phyloP scores from a whole-genome alignment of 2,888 invertebrate genomes.

The Stenichneumon culpator region DNA sequence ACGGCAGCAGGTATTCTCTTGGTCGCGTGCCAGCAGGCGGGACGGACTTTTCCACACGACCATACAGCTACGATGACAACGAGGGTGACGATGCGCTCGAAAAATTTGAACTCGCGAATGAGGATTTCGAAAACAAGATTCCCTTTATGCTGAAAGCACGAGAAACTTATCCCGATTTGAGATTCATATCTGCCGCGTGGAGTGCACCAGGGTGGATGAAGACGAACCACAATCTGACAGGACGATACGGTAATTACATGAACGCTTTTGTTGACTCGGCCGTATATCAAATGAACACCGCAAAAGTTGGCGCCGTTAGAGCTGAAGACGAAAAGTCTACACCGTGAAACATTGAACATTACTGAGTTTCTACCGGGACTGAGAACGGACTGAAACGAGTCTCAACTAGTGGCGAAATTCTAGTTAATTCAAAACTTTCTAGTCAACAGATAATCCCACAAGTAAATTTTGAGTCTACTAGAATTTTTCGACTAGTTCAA shows the following conservation, averaged over 20 bases:
- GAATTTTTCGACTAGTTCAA: too few species aligned
- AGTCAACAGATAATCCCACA: too few species aligned
- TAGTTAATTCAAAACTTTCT: too few species aligned
- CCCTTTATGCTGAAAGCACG: conserved; percentile 86
- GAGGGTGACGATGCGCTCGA: conserved; percentile 87
- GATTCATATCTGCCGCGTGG: conserved; percentile 88
- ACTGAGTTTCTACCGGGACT: too few species aligned
- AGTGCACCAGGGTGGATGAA: conserved; percentile 91
- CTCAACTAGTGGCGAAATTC: too few species aligned
- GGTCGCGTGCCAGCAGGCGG: conserved; percentile 94
- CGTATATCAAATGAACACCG: not conserved
- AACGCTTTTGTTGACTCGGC: not conserved
- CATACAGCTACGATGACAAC: conserved; percentile 93
- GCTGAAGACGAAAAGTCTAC: too few species aligned
- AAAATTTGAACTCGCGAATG: conserved; percentile 89
- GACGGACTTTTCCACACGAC: conserved; percentile 93
- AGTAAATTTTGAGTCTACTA: too few species aligned
- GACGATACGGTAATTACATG: conserved; percentile 85
- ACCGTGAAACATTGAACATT: too few species aligned
- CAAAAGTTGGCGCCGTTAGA: not conserved
- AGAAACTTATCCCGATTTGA: conserved; percentile 84
- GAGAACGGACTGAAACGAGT: too few species aligned
- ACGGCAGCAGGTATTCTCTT: conserved; percentile 92
- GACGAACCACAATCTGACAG: conserved; percentile 86
- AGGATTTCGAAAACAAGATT: conserved; percentile 90